These are phyloP conservation scores for Hoplias malabaricus DNA, from an alignment of 2,113 vertebrate genomes.

Conservation along the genomic window DNA sequence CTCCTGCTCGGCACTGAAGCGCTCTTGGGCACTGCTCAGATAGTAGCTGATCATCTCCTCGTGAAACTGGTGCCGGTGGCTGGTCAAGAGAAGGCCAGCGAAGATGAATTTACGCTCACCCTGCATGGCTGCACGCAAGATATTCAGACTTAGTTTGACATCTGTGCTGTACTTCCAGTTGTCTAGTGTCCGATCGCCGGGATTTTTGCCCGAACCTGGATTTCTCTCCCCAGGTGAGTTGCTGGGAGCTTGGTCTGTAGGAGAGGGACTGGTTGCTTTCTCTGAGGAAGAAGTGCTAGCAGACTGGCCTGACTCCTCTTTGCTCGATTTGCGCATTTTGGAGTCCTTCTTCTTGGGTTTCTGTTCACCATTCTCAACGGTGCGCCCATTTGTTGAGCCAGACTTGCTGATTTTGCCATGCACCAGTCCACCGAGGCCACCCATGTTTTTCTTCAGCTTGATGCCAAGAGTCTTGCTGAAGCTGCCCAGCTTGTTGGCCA, in stretches of 20 bases:
- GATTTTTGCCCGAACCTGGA: constrained; percentile 67
- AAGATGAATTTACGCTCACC: constrained; percentile 98
- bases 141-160: constrained; percentile 97
- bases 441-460: constrained; percentile 98
- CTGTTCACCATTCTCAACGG: constrained; percentile 46
- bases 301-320: constrained; percentile 87
- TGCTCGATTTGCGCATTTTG: constrained; percentile 80
- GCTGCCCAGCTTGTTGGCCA: constrained; percentile 97
- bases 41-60: constrained; percentile 99
- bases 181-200: constrained; percentile 81
- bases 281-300: constrained; percentile 90
- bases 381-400: constrained; percentile 71
- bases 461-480: constrained; percentile 97
- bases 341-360: constrained; percentile 71
- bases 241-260: constrained; percentile 82
- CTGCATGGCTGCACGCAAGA: constrained; percentile 97
- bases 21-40: constrained; percentile 93
- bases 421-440: constrained; percentile 92
- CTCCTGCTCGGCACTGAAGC: constrained; percentile 95
- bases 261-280: constrained; percentile 90
- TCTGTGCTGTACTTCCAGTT: constrained; percentile 98
- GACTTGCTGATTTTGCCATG: constrained; percentile 93
- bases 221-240: constrained; percentile 70
- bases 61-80: constrained; percentile 96
- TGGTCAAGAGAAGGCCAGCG: constrained; percentile 92